Evolutionary conservation across 2,797 vertebrate species (phyloP), one percentile per base, ranked within the genome.

Genomic region (Semotilus atromaculatus): DNA sequence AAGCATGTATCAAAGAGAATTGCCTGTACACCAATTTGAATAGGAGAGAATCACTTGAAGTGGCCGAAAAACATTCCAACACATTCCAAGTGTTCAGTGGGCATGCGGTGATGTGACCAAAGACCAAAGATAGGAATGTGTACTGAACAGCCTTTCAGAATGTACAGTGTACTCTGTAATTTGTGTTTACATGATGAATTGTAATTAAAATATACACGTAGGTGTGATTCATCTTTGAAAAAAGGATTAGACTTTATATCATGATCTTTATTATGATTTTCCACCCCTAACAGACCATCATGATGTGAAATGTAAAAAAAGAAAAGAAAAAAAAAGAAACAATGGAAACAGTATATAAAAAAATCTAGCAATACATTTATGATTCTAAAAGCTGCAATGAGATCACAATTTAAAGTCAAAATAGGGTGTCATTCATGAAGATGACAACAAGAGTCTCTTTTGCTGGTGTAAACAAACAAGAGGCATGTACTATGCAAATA

Each of bases 401-500:
- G 67, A 34, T 51, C 31, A 64, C 19, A 67, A 26, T 66, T 64
- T 77, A 40, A 84, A 77, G 45, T 55, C 16, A 55, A 75, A 81
- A 67, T 26, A 75, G 16, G 40, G 13, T 26, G 4, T 51, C 18
- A 18, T 51, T n/a, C 3, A 71, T 80, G 26, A 76, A 43, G n/a
- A 31, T 40, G 81, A 31, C 38, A 76, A 81, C 36, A 62, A 43
- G n/a, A 48, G 40, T 74, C 29, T 34, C n/a, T 88, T 81, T 80
- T 87, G 88, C 89, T 89, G 91, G 90, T 92, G 90, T 51, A 79
- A 82, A 86, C 53, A 82, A 70, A 87, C 29, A 53, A 60, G 58
- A 67, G 29, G 26, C 67, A 80, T 85, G 80, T 81, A 73, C 7
- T 80, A 43, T 55, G 78, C 68, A 86, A 80, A 88, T 87, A 88